Conservation (phyloP, 2,888 invertebrate genomes). For the Limenitis camilla region DNA sequence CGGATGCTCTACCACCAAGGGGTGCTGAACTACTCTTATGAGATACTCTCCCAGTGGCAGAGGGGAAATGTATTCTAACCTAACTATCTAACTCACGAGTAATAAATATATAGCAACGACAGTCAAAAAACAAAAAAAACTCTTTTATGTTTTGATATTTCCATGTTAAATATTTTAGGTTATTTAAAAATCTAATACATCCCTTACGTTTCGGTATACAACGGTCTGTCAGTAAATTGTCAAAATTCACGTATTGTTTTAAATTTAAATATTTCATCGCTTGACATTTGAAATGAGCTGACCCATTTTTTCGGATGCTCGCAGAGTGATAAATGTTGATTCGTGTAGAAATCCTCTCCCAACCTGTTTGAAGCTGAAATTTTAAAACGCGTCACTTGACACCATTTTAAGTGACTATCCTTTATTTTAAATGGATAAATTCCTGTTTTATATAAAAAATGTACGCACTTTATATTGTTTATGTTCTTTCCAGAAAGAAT, state of each 20-base stretch:
- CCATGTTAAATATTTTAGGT: too few relatives aligned
- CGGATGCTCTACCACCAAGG: too few relatives aligned
- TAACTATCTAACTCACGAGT: too few relatives aligned
- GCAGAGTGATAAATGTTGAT: slow-evolving; percentile 1
- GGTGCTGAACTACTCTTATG: too few relatives aligned
- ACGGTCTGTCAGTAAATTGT: neutral
- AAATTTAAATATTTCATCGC: neutral
- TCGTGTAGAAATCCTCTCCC: neutral
- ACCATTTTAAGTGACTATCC: neutral
- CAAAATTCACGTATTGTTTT: neutral
- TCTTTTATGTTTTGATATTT: too few relatives aligned
- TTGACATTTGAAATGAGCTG: neutral
- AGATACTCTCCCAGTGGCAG: too few relatives aligned
- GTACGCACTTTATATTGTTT: too few relatives aligned
- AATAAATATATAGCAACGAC: too few relatives aligned
- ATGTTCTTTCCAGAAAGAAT: too few relatives aligned
- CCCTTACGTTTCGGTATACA: neutral
- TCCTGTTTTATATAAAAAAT: neutral
- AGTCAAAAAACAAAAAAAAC: too few relatives aligned
- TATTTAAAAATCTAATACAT: too few relatives aligned
- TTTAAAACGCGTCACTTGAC: neutral
- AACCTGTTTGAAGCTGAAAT: neutral
- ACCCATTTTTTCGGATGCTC: neutral
- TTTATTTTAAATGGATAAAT: neutral
- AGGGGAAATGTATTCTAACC: too few relatives aligned